Percentiles rank a stretch among this genome's conserved stretches.
phyloP scores from a whole-genome alignment of 2,797 vertebrate genomes.

The Gastrophryne carolinensis region DNA sequence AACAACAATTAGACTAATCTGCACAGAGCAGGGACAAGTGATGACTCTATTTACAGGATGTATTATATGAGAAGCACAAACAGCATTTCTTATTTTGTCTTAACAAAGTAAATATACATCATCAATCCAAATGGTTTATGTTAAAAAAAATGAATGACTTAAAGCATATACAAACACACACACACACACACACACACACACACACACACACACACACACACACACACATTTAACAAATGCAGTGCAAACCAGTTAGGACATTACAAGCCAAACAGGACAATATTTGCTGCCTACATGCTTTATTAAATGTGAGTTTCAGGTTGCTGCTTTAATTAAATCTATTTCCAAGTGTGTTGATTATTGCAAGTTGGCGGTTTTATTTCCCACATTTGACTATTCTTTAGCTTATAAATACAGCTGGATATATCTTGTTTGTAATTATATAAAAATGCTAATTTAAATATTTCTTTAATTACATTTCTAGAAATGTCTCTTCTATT shows the following conservation, averaged over 20 bases:
- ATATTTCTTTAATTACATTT: background rate
- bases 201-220: too few species aligned
- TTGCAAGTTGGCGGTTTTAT: background rate
- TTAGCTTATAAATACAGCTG: background rate
- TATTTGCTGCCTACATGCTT: background rate
- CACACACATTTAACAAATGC: too few species aligned
- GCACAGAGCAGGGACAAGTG: conserved; percentile 27
- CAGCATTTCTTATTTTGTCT: background rate
- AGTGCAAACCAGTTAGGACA: too few species aligned
- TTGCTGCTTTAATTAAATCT: background rate
- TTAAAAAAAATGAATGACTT: too few species aligned
- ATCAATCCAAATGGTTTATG: too few species aligned
- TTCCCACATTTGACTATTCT: background rate
- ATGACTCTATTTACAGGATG: conserved; percentile 33
- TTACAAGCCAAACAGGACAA: too few species aligned
- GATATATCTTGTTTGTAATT: background rate
- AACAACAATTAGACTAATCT: conserved; percentile 34
- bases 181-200: too few species aligned
- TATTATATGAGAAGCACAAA: background rate
- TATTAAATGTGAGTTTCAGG: background rate
- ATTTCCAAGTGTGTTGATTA: background rate
- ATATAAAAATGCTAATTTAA: background rate
- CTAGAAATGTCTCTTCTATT: background rate
- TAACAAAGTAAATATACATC: background rate
- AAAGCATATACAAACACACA: too few species aligned